These are phyloP conservation scores for Iphiclides podalirius DNA, from an alignment of 2,888 invertebrate species.

Conservation along the genomic window DNA sequence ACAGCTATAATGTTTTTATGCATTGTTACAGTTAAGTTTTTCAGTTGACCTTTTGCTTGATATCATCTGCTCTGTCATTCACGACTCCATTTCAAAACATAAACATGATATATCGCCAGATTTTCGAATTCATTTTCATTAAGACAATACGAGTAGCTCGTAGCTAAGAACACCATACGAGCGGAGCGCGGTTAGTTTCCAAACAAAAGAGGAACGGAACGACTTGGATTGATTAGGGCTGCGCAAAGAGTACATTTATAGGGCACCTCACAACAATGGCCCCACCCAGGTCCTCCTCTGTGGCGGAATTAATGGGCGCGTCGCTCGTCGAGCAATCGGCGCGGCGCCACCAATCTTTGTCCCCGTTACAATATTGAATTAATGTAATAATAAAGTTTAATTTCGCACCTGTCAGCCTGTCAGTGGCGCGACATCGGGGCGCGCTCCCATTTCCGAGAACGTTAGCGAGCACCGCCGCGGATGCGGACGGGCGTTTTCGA, in stretches of 20 bases:
- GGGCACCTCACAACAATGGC: slow-evolving; percentile 10
- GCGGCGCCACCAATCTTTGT: slow-evolving; percentile 34
- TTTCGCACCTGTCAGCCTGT: slow-evolving; percentile 60
- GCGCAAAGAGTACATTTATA: slow-evolving; percentile 20
- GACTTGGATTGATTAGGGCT: slow-evolving; percentile 27
- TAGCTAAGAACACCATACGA: too few relatives aligned
- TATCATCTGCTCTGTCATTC: too few relatives aligned
- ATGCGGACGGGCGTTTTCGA: slow-evolving; percentile 31
- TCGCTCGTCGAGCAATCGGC: slow-evolving; percentile 32
- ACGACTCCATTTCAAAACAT: too few relatives aligned
- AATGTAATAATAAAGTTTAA: slow-evolving; percentile 57
- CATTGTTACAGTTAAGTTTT: too few relatives aligned
- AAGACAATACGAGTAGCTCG: too few relatives aligned
- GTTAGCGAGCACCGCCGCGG: slow-evolving; percentile 38
- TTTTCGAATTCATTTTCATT: too few relatives aligned
- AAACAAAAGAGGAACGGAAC: neutral
- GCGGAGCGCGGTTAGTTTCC: neutral
- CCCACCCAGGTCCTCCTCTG: slow-evolving; percentile 12
- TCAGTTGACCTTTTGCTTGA: too few relatives aligned
- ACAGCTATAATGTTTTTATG: too few relatives aligned
- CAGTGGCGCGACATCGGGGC: slow-evolving; percentile 39
- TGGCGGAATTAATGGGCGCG: slow-evolving; percentile 37
- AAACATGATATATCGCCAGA: too few relatives aligned
- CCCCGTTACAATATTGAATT: slow-evolving; percentile 41
- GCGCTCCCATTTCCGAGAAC: slow-evolving; percentile 56